Evolutionary conservation across 2,797 vertebrate genomes (phyloP).

Genomic region (Macropus fuliginosus): DNA sequence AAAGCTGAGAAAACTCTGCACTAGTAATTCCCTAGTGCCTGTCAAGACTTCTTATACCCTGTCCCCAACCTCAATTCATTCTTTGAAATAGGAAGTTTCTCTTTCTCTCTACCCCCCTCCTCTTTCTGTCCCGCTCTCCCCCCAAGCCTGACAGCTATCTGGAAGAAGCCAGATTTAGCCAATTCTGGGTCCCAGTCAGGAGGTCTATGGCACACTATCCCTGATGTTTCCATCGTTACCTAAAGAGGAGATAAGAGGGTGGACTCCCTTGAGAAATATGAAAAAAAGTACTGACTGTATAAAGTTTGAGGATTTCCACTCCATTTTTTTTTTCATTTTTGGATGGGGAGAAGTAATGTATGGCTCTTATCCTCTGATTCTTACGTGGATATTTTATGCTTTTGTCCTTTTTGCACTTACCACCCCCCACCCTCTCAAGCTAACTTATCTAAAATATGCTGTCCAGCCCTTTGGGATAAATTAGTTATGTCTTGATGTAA

Average conservation of each 20-base stretch:
- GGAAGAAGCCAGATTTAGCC: constrained; percentile 49
- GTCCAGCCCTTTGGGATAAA: constrained; percentile 36
- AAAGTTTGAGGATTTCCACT: background rate
- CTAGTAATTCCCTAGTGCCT: constrained; percentile 53
- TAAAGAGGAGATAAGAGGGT: constrained; percentile 35
- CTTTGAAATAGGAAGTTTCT: constrained; percentile 69
- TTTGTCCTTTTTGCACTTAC: constrained; percentile 52
- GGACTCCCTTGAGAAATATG: constrained; percentile 36
- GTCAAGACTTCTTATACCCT: constrained; percentile 64
- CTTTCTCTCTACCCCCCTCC: background rate
- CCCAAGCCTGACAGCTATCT: constrained; percentile 21
- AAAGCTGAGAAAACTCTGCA: constrained; percentile 46
- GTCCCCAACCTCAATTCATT: constrained; percentile 69
- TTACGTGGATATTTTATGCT: background rate
- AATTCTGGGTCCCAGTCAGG: constrained; percentile 47
- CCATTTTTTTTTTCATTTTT: constrained; percentile 5
- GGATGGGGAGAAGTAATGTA: constrained; percentile 28
- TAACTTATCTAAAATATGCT: constrained; percentile 31
- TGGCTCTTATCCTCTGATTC: background rate
- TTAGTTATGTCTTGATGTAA: constrained; percentile 51
- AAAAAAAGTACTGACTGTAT: constrained; percentile 49
- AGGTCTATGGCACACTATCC: constrained; percentile 39
- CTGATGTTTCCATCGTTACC: constrained; percentile 56
- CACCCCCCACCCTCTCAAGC: background rate
- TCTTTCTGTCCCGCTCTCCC: background rate